These are phyloP conservation scores for Agrilus mali DNA, from an alignment of 2,888 invertebrate genomes.

Conservation along the genomic window DNA sequence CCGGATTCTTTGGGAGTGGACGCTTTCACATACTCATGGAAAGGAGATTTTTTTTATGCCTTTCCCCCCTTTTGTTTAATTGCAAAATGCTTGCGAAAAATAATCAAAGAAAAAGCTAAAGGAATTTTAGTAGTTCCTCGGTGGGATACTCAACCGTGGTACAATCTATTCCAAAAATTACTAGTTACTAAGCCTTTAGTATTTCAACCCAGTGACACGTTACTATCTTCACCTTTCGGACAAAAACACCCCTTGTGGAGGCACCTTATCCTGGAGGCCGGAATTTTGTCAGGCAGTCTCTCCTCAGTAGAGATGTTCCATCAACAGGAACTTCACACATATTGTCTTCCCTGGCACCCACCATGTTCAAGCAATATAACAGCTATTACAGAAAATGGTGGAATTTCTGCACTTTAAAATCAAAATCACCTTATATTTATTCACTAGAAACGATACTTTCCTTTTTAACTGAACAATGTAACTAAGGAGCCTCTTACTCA, in stretches of 20 bases:
- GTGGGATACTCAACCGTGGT: slow-evolving; percentile 15
- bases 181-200: slow-evolving; percentile 3
- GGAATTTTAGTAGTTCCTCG: slow-evolving; percentile 14
- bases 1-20: slow-evolving; percentile 7
- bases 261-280: slow-evolving; percentile 10
- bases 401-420: no score
- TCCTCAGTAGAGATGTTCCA: slow-evolving; percentile 3
- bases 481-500: neutral
- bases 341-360: neutral
- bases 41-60: slow-evolving; percentile 9
- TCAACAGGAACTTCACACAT: slow-evolving; percentile 2
- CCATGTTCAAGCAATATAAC: no score
- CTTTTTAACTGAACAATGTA: neutral
- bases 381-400: no score
- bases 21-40: slow-evolving; percentile 10
- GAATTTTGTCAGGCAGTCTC: slow-evolving; percentile 6
- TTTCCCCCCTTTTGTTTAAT: slow-evolving; percentile 11
- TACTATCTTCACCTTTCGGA: slow-evolving; percentile 9
- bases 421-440: no score
- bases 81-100: slow-evolving; percentile 10
- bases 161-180: slow-evolving; percentile 9
- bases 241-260: slow-evolving; percentile 5
- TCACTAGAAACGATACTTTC: no score
- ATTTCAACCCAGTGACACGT: slow-evolving; percentile 7
- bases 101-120: slow-evolving; percentile 10